A percentile compares a stretch with the other conserved stretches of the same genome.
Conservation (phyloP, 2,113 vertebrate species). For the Isichthys henryi region DNA sequence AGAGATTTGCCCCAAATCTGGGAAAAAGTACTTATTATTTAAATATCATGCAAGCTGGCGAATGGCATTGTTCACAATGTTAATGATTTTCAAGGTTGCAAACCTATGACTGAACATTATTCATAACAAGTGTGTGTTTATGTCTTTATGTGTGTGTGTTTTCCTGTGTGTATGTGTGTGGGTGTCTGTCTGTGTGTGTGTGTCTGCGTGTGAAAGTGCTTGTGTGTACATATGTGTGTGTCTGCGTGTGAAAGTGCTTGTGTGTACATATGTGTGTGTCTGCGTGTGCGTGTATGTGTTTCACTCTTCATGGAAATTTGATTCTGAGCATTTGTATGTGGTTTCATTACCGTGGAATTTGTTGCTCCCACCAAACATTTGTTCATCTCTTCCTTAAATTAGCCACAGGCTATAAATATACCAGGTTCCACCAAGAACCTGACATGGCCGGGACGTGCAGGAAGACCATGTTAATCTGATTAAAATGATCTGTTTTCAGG, state of each 20-base stretch:
- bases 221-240: background rate
- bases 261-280: background rate
- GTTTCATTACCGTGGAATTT: background rate
- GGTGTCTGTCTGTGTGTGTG: background rate
- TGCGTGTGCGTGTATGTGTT: background rate
- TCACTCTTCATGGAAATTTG: conserved; percentile 9
- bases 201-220: background rate
- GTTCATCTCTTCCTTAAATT: conserved; percentile 4
- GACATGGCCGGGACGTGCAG: background rate
- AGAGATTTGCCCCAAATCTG: background rate
- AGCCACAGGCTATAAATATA: background rate
- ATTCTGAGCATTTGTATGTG: background rate
- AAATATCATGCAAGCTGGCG: background rate
- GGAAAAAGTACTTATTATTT: background rate
- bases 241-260: background rate
- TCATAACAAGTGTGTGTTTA: background rate
- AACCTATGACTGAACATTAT: background rate
- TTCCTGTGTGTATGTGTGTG: background rate
- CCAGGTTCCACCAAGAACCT: background rate
- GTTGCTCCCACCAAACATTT: background rate
- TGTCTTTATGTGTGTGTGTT: background rate
- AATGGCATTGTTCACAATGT: background rate
- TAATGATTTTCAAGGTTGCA: background rate
- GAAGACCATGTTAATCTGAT: background rate
- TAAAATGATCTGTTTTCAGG: conserved; percentile 14